Conservation (phyloP, 2,797 vertebrate genomes). For the Rachycentron canadum region DNA sequence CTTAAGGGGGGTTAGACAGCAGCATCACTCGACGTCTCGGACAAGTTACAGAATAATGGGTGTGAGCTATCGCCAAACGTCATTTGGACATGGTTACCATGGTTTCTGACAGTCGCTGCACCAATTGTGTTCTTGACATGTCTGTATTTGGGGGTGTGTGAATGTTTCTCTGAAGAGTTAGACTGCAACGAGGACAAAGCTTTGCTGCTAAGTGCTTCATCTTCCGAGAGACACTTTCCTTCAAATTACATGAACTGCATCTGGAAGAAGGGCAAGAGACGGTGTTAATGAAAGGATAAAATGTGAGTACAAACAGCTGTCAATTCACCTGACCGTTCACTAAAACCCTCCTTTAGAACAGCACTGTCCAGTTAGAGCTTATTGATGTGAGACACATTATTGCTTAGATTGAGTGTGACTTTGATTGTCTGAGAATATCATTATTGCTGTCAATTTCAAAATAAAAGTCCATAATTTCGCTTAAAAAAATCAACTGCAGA, state of each 20-base stretch:
- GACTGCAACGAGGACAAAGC: constrained; percentile 90
- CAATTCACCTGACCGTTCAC: constrained; percentile 1
- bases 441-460: neutral
- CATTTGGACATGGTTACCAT: constrained; percentile 78
- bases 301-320: neutral
- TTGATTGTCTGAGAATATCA: neutral
- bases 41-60: constrained; percentile 86
- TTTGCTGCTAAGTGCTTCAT: constrained; percentile 89
- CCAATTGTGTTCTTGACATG: constrained; percentile 83
- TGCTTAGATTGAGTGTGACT: neutral
- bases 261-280: constrained; percentile 81
- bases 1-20: constrained; percentile 83
- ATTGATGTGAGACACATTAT: neutral
- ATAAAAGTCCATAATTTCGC: neutral
- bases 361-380: neutral
- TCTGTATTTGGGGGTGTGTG: constrained; percentile 72
- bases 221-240: constrained; percentile 87
- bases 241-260: constrained; percentile 99
- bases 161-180: constrained; percentile 89
- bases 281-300: constrained; percentile 4
- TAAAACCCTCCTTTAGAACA: neutral
- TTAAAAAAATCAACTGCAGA: no score
- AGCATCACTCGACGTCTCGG: constrained; percentile 87
- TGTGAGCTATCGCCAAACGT: constrained; percentile 79
- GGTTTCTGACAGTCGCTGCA: constrained; percentile 77